Evolutionary conservation across 2,797 vertebrate genomes (phyloP).

Genomic region (Enteromius trimaculatus): DNA sequence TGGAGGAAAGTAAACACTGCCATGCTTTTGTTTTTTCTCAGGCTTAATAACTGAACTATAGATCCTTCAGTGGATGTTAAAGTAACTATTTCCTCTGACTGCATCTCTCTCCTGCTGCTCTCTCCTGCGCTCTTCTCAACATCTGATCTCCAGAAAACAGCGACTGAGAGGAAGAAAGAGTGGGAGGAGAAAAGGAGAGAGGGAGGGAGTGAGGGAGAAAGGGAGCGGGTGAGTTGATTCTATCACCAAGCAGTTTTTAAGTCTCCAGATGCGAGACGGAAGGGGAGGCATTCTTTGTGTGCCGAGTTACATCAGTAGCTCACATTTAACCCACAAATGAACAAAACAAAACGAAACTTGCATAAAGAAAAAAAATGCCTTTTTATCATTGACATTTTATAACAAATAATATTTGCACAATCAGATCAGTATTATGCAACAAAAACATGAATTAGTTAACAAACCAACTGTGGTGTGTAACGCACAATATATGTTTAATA

Average conservation of each 20-base stretch:
- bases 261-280: conserved; percentile 21
- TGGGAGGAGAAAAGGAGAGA: conserved; percentile 35
- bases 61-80: conserved; percentile 35
- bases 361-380: background rate
- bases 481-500: background rate
- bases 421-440: background rate
- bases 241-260: conserved; percentile 30
- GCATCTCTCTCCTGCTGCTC: conserved; percentile 46
- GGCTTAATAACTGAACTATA: conserved; percentile 29
- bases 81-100: conserved; percentile 59
- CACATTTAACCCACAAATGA: background rate
- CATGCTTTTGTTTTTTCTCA: conserved; percentile 62
- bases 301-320: background rate
- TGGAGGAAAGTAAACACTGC: conserved; percentile 48
- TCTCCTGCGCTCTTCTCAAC: conserved; percentile 61
- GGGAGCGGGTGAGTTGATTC: conserved; percentile 24
- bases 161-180: conserved; percentile 23
- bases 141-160: conserved; percentile 69
- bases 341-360: background rate
- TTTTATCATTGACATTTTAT: background rate
- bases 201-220: conserved; percentile 43
- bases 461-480: background rate
- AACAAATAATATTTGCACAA: background rate
- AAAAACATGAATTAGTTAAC: background rate
- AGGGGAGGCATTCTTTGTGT: conserved; percentile 16